phyloP scores from a whole-genome alignment of 2,888 invertebrate species.

The Baccha elongata region DNA sequence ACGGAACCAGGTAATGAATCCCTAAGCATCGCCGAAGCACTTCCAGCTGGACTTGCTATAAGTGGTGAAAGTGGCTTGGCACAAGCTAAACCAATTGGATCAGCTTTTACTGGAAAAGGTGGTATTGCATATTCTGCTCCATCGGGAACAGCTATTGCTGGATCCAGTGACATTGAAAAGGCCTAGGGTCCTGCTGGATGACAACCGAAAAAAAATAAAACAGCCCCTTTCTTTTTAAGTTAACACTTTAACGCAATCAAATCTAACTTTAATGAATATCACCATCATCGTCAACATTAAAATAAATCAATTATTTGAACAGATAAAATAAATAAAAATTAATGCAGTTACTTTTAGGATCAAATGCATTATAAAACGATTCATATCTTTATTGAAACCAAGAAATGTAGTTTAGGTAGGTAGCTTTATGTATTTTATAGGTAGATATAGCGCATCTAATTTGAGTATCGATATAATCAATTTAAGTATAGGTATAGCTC shows the following conservation, averaged over 20 bases:
- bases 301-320: conserved; percentile 75
- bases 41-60: conserved; percentile 84
- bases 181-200: conserved; percentile 28
- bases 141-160: conserved; percentile 83
- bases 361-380: no score
- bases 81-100: conserved; percentile 75
- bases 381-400: no score
- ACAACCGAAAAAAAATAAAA: conserved; percentile 60
- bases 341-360: no score
- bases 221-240: conserved; percentile 38
- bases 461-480: no score
- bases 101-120: conserved; percentile 83
- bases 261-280: conserved; percentile 35
- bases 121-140: conserved; percentile 83
- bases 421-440: no score
- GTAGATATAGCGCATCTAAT: no score
- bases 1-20: conserved; percentile 23
- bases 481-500: no score
- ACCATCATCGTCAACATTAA: conserved; percentile 76
- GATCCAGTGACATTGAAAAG: conserved; percentile 37
- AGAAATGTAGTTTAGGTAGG: no score
- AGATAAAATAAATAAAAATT: no score
- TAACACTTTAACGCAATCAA: conserved; percentile 58
- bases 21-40: conserved; percentile 80
- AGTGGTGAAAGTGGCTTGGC: conserved; percentile 77